Percentiles rank a stretch among this genome's conserved stretches.
phyloP scores from a whole-genome alignment of 2,888 invertebrate species.

The Argyra leucocephala region DNA sequence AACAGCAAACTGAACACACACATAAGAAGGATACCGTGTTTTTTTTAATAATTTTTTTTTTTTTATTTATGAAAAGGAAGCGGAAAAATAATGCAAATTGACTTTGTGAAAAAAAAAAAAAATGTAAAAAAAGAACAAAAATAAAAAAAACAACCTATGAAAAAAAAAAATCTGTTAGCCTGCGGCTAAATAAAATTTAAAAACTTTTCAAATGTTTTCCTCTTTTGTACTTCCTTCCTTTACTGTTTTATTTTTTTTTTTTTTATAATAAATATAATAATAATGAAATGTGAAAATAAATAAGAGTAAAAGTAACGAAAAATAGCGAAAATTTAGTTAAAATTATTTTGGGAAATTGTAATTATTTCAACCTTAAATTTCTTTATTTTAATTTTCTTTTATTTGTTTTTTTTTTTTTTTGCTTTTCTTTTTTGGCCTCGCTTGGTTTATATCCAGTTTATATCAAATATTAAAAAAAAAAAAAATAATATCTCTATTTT shows the following conservation, averaged over 20 bases:
- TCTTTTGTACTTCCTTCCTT: not conserved
- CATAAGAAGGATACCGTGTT: too few relatives aligned
- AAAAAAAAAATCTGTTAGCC: slow-evolving; percentile 6
- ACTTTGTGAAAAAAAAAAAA: not conserved
- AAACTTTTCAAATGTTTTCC: slow-evolving; percentile 3
- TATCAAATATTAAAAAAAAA: too few relatives aligned
- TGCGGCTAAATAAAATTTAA: not conserved
- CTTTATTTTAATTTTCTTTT: too few relatives aligned
- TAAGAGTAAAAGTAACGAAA: not conserved
- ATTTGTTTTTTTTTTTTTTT: too few relatives aligned
- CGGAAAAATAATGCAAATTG: slow-evolving; percentile 6
- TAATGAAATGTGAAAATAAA: not conserved
- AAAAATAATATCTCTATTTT: too few relatives aligned
- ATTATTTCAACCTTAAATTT: too few relatives aligned
- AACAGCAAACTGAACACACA: not conserved
- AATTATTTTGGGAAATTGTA: too few relatives aligned
- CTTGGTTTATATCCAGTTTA: too few relatives aligned
- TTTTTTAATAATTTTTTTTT: too few relatives aligned
- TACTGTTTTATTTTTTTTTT: not conserved
- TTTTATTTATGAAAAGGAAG: not conserved
- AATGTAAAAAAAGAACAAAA: not conserved
- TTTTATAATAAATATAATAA: not conserved
- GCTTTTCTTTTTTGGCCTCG: too few relatives aligned
- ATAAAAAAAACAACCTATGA: not conserved
- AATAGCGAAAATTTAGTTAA: too few relatives aligned